phyloP scores from a whole-genome alignment of 2,113 vertebrate genomes.

The Verasper variegatus region DNA sequence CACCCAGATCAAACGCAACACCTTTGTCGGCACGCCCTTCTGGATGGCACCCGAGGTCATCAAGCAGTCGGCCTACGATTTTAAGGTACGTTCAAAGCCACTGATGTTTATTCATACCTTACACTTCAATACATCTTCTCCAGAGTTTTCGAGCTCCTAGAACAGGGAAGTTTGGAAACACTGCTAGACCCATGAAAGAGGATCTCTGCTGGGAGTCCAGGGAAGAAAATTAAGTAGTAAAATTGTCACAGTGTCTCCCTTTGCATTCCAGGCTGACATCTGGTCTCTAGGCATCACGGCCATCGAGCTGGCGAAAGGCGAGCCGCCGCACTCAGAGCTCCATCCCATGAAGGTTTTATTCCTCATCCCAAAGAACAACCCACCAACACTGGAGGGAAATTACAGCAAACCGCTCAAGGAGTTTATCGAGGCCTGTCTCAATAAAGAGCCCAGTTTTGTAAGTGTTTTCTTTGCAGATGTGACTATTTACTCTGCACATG shows the following conservation, averaged over 20 bases:
- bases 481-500: not conserved
- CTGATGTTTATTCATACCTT: not conserved
- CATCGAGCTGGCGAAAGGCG: constrained; percentile 95
- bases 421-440: constrained; percentile 96
- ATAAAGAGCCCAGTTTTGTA: constrained; percentile 98
- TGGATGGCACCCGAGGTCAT: constrained; percentile 87
- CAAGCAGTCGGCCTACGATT: constrained; percentile 85
- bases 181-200: too few species aligned
- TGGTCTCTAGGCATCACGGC: constrained; percentile 98
- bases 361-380: constrained; percentile 98
- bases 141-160: too few species aligned
- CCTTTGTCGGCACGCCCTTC: constrained; percentile 86
- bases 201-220: too few species aligned
- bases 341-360: constrained; percentile 99
- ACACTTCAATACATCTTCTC: too few species aligned
- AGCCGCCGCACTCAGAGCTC: constrained; percentile 94
- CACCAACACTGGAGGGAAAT: constrained; percentile 94
- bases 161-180: too few species aligned
- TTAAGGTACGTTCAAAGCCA: constrained; percentile 72
- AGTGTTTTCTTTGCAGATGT: constrained; percentile 65
- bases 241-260: not conserved
- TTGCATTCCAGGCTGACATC: constrained; percentile 90
- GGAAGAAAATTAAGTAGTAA: too few species aligned
- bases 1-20: constrained; percentile 86
- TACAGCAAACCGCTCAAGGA: constrained; percentile 97